phyloP scores from a whole-genome alignment of 2,113 vertebrate genomes.

The Origma solitaria region DNA sequence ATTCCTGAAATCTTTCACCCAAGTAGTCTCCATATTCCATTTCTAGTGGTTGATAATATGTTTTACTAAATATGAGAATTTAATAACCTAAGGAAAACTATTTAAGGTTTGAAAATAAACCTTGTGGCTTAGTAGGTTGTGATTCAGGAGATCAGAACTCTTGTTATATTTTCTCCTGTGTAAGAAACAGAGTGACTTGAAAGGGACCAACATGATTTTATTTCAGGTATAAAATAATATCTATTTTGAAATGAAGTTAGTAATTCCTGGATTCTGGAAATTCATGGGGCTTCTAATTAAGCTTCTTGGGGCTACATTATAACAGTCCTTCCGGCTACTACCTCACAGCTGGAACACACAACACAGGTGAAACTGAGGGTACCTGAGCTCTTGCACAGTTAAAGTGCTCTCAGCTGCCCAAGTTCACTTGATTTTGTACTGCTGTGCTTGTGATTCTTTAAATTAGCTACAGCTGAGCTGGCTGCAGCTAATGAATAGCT shows the following conservation, averaged over 20 bases:
- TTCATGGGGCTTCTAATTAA: background rate
- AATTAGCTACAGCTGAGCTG: constrained; percentile 41
- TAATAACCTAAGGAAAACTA: background rate
- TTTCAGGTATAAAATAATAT: background rate
- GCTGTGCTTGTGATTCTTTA: constrained; percentile 41
- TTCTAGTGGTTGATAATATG: background rate
- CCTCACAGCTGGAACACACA: background rate
- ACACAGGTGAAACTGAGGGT: background rate
- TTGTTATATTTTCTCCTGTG: background rate
- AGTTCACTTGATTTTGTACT: constrained; percentile 5
- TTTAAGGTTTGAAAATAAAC: background rate
- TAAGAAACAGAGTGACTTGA: background rate
- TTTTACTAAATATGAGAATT: background rate
- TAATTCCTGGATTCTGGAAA: background rate
- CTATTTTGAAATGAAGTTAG: background rate
- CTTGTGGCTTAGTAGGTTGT: background rate
- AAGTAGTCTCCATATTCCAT: background rate
- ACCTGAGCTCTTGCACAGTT: background rate
- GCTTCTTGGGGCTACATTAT: background rate
- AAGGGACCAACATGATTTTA: background rate
- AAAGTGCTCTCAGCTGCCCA: background rate
- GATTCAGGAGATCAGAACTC: background rate
- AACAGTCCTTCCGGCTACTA: background rate
- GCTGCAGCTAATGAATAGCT: background rate
- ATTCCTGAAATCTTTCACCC: background rate